Evolutionary conservation across 2,888 invertebrate genomes (phyloP).

Genomic region (Geophilus truncorum): DNA sequence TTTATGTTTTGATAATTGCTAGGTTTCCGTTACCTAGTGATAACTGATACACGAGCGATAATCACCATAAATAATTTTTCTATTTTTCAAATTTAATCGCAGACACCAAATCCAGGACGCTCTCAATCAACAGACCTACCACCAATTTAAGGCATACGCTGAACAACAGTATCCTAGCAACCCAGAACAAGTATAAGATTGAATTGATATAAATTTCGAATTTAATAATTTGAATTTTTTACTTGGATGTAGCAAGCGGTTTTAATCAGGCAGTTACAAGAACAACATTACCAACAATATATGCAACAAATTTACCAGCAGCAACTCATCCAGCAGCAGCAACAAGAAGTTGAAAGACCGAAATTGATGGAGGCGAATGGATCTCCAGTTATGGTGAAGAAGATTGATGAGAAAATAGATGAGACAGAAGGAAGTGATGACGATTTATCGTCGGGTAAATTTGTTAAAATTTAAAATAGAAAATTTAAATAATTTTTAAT

Average conservation of each 20-base stretch:
- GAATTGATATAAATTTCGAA: background rate
- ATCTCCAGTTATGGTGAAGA: conserved; percentile 39
- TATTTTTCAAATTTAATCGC: no score
- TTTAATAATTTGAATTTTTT: background rate
- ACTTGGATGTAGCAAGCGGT: conserved; percentile 70
- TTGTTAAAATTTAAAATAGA: background rate
- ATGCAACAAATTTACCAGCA: conserved; percentile 83
- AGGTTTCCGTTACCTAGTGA: no score
- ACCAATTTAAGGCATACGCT: conserved; percentile 84
- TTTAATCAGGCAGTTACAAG: conserved; percentile 89
- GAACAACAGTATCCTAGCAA: conserved; percentile 75
- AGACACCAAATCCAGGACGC: conserved; percentile 82
- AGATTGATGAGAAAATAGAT: conserved; percentile 44
- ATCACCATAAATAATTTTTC: background rate
- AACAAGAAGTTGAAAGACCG: conserved; percentile 40
- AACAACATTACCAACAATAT: conserved; percentile 98
- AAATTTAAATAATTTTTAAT: background rate
- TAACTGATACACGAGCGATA: background rate
- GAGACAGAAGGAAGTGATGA: conserved; percentile 46
- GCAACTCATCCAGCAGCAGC: conserved; percentile 45
- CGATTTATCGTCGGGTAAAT: conserved; percentile 38
- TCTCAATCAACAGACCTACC: conserved; percentile 87
- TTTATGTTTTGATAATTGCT: background rate
- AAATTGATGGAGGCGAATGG: conserved; percentile 43
- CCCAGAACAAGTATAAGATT: conserved; percentile 54